A percentile compares a stretch with the other conserved stretches of the same genome.
phyloP scores from a whole-genome alignment of 1,140 invertebrate genomes.

The Eueides isabella region DNA sequence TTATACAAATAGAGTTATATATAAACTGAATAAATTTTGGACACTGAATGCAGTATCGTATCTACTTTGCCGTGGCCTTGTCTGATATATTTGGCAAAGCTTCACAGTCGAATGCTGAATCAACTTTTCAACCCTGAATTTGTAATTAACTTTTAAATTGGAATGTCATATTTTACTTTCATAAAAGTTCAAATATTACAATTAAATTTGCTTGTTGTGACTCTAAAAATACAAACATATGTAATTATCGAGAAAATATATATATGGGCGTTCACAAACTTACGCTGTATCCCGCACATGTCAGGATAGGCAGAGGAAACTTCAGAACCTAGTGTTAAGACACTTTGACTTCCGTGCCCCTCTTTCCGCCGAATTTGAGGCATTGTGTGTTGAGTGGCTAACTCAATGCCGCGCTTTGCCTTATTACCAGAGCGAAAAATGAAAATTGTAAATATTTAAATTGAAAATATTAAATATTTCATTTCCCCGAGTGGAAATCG shows the following conservation, averaged over 20 bases:
- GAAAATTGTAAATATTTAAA: too few relatives aligned
- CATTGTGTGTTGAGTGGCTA: too few relatives aligned
- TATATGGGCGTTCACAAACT: too few relatives aligned
- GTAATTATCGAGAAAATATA: not conserved
- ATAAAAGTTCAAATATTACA: not conserved
- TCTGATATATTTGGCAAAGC: constrained; percentile 46
- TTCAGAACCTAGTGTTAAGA: too few relatives aligned
- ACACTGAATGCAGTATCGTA: constrained; percentile 43
- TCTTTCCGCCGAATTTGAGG: too few relatives aligned
- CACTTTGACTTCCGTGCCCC: too few relatives aligned
- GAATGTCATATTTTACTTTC: not conserved
- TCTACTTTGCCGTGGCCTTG: constrained; percentile 49
- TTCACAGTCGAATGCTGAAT: constrained; percentile 32
- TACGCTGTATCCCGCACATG: too few relatives aligned
- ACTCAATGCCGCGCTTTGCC: too few relatives aligned
- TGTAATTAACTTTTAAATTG: not conserved
- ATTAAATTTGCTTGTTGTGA: not conserved
- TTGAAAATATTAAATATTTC: too few relatives aligned
- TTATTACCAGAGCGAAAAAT: too few relatives aligned
- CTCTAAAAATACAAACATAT: not conserved
- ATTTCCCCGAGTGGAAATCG: too few relatives aligned
- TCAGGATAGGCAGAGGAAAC: too few relatives aligned
- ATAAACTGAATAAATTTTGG: not conserved
- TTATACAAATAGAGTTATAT: not conserved
- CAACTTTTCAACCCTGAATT: constrained; percentile 16